Percentiles rank a stretch among this genome's conserved stretches.
Evolutionary conservation across 1,140 invertebrate genomes (phyloP).

Genomic region (Yoshiicerus persimilis): DNA sequence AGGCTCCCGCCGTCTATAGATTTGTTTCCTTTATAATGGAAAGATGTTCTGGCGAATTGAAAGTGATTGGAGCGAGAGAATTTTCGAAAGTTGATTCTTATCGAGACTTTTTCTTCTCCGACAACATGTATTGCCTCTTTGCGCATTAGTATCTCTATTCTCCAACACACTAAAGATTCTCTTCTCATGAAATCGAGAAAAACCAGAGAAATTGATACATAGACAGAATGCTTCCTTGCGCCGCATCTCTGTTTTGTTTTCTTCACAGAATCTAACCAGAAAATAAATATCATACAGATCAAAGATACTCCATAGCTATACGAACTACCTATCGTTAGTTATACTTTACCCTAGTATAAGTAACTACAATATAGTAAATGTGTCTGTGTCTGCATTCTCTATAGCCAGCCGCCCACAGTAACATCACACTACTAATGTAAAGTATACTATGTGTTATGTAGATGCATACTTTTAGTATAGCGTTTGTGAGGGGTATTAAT

Average conservation of each 20-base stretch:
- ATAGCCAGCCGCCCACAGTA: too few species aligned
- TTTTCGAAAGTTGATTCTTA: constrained; percentile 16
- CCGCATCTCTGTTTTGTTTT: background rate
- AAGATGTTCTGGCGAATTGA: constrained; percentile 16
- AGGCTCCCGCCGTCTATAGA: background rate
- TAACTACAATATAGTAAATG: background rate
- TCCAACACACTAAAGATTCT: too few species aligned
- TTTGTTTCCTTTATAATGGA: constrained; percentile 21
- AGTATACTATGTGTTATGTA: background rate
- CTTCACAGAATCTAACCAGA: background rate
- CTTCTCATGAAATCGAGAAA: background rate
- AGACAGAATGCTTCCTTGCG: background rate
- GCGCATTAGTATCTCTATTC: background rate
- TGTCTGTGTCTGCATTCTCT: too few species aligned
- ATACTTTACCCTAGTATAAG: background rate
- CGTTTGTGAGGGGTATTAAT: background rate
- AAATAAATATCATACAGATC: background rate
- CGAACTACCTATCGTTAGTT: too few species aligned
- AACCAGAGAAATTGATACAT: background rate
- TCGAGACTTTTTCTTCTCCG: background rate
- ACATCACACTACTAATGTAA: too few species aligned
- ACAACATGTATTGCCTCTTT: constrained; percentile 17
- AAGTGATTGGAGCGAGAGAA: constrained; percentile 12
- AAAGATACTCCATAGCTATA: background rate
- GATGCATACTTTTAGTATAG: background rate